A percentile compares a stretch with the other conserved stretches of the same genome.
Conservation (phyloP, 2,888 invertebrate genomes). For the Trachelus iudaicus region DNA sequence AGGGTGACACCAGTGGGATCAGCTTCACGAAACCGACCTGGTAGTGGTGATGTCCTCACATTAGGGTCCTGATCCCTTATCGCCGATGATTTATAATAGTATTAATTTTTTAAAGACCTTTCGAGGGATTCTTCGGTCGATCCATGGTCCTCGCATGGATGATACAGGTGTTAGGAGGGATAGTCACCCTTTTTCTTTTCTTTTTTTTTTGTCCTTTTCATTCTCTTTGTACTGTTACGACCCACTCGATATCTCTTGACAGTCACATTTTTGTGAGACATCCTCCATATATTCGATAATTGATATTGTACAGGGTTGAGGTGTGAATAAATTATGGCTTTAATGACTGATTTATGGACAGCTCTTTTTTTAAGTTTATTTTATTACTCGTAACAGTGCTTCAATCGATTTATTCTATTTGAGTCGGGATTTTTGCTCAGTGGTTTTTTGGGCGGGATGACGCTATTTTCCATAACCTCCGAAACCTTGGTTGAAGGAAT, state of each 20-base stretch:
- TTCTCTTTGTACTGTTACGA: no score
- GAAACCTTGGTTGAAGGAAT: neutral
- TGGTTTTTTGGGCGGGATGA: conserved; percentile 1
- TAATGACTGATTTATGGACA: no score
- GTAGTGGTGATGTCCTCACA: conserved; percentile 50
- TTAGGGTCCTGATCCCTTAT: conserved; percentile 53
- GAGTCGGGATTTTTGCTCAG: conserved; percentile 23
- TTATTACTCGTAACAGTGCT: conserved; percentile 20
- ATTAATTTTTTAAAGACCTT: conserved; percentile 47
- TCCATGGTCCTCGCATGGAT: neutral
- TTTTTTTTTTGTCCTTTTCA: no score
- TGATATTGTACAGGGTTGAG: no score
- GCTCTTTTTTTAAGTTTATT: no score
- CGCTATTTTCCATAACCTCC: neutral
- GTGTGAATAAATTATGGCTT: no score
- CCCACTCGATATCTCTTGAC: no score
- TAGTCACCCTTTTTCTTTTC: no score
- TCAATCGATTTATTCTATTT: conserved; percentile 45
- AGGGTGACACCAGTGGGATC: conserved; percentile 12
- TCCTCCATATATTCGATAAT: no score
- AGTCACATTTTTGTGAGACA: no score
- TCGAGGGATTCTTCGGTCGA: conserved; percentile 40
- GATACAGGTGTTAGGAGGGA: no score
- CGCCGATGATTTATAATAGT: conserved; percentile 46
- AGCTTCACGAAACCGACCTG: conserved; percentile 19